Evolutionary conservation across 1,140 invertebrate species (phyloP).

Genomic region (Drosophila baimaii): DNA sequence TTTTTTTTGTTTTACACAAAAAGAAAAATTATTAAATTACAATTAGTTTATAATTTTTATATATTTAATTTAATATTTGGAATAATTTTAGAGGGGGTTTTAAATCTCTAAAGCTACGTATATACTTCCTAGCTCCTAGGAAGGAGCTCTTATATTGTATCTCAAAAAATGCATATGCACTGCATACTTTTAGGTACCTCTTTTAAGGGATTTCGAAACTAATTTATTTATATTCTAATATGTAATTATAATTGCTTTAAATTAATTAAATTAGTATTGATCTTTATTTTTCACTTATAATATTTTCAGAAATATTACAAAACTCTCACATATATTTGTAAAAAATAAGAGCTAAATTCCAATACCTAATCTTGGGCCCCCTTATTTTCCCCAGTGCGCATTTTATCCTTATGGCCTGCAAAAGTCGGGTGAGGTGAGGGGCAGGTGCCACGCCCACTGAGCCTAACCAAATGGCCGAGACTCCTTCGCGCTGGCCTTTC

Average conservation of each 20-base stretch:
- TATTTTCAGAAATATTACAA: not conserved
- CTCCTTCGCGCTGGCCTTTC: slow-evolving; percentile 46
- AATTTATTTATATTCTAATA: no score
- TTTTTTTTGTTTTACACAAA: slow-evolving; percentile 44
- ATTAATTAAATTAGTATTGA: no score
- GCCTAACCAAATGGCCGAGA: slow-evolving; percentile 54
- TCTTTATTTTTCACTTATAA: slow-evolving; percentile 21
- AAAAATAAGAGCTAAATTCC: not conserved
- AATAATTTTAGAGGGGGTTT: no score
- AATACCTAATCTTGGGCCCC: not conserved
- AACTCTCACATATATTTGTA: not conserved
- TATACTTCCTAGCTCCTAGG: no score
- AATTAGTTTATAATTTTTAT: not conserved
- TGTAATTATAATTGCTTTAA: no score
- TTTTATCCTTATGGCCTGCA: slow-evolving; percentile 12
- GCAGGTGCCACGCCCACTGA: slow-evolving; percentile 44
- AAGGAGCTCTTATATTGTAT: no score
- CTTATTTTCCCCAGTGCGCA: slow-evolving; percentile 3
- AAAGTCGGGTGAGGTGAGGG: not conserved
- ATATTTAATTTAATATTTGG: not conserved
- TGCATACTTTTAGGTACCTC: no score
- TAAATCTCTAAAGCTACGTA: no score
- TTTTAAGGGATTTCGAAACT: no score
- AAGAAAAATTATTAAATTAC: not conserved
- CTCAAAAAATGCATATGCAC: no score